A percentile compares a stretch with the other conserved stretches of the same genome.
Evolutionary conservation across 2,797 vertebrate genomes (phyloP).

Genomic region (Trichosurus vulpecula): DNA sequence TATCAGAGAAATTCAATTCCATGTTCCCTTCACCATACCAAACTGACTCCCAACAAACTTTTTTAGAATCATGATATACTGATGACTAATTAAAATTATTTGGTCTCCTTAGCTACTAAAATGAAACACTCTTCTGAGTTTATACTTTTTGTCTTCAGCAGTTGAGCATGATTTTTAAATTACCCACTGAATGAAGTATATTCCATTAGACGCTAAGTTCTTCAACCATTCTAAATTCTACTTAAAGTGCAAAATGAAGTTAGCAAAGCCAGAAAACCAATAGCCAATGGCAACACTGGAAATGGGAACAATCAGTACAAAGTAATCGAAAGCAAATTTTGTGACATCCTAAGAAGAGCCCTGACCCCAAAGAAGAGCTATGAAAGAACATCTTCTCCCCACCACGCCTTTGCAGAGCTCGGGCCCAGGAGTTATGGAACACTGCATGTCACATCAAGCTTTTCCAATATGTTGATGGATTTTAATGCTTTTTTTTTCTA

Average conservation of each 20-base stretch:
- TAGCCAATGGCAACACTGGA: not conserved
- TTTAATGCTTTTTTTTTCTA: not conserved
- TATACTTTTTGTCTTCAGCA: not conserved
- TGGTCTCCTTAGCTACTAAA: not conserved
- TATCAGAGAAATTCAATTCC: not conserved
- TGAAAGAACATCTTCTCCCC: not conserved
- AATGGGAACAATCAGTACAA: not conserved
- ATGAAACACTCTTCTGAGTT: not conserved
- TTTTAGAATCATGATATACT: not conserved
- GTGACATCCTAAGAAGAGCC: not conserved
- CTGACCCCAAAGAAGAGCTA: not conserved
- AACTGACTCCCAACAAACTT: not conserved
- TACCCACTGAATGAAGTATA: not conserved
- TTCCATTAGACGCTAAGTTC: not conserved
- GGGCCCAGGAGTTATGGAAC: not conserved
- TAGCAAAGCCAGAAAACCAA: not conserved
- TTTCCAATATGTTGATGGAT: not conserved
- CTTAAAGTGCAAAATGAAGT: not conserved
- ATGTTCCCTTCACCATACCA: not conserved
- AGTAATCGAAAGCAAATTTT: not conserved
- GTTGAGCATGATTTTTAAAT: not conserved
- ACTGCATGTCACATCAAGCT: not conserved
- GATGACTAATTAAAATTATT: not conserved
- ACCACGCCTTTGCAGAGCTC: not conserved
- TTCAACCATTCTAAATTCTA: not conserved